These are phyloP conservation scores for Onychostruthus taczanowskii DNA, from an alignment of 2,113 vertebrate genomes.

Conservation along the genomic window DNA sequence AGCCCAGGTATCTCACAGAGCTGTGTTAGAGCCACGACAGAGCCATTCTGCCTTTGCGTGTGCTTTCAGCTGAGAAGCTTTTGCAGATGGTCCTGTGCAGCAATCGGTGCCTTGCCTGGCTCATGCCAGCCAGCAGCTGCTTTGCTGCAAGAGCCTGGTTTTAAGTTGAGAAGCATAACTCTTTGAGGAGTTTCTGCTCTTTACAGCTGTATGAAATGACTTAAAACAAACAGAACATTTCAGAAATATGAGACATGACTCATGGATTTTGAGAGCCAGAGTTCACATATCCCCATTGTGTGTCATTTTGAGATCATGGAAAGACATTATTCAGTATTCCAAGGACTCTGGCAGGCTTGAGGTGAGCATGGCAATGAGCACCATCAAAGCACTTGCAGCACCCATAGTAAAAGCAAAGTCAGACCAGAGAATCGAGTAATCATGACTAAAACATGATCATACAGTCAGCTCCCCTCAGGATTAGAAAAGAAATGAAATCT, in stretches of 20 bases:
- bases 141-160: background rate
- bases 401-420: background rate
- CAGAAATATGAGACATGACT: background rate
- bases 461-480: background rate
- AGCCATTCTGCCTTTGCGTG: background rate
- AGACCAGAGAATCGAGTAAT: background rate
- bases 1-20: background rate
- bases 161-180: background rate
- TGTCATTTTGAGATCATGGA: background rate
- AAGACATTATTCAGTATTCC: background rate
- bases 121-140: background rate
- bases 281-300: background rate
- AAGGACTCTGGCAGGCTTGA: background rate
- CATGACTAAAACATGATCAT: slow-evolving; percentile 1
- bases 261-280: background rate
- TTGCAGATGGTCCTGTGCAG: background rate
- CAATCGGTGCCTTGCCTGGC: background rate
- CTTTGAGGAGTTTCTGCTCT: background rate
- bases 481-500: slow-evolving; percentile 6
- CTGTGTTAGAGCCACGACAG: background rate
- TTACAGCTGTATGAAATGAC: background rate
- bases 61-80: background rate
- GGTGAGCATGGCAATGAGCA: background rate
- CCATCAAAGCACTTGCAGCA: background rate
- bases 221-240: background rate